Base-by-base conservation (phyloP, 2,888 invertebrate species). In the Gari tellinella region DNA sequence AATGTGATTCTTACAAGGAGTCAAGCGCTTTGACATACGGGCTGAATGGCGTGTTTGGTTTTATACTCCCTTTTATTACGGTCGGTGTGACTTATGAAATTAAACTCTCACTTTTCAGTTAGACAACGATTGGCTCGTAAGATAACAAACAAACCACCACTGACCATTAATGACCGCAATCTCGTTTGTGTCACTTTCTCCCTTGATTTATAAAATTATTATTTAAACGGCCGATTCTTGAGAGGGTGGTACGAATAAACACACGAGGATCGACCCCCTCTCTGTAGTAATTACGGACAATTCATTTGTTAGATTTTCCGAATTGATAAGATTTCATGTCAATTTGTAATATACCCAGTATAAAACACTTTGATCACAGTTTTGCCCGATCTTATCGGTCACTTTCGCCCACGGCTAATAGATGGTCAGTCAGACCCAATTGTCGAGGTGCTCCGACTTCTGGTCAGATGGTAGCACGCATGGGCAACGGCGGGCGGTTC, bases 51-150 rank as follows among this genome's bases (percentile, higher is more conserved):
- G 31, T 31, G 31, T 31, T 31, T 31, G 31, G 31, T 31, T 31
- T 31, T 31, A 7, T 7, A 7, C 4, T 31, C 31, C 31, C 10
- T 10, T 31, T 31, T 31, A 31, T 31, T 31, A 31, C 31, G 70
- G 68, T 65, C 78, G 74, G 73, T 73, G 79, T 79, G 79, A 79
- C 79, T 75, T 79, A 79, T 79, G 79, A 79, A 79, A 79, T 75
- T 68, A 79, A 74, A 79, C 79, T 79, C 75, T 72, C 79, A 58
- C 68, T 79, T 72, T 68, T 69, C 4, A 31, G 31, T 31, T 31
- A 31, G 31, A 31, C 49, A 21, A 15, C 19, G 21, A 49, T 49
- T 40, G 72, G 66, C 66, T 55, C 43, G 46, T 49, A 14, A 37
- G 72, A 65, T 68, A 58, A 62, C 68, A 58, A 31, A 41, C 64